These are phyloP conservation scores for Cerastis leucographa DNA, from an alignment of 2,888 invertebrate genomes.

Conservation along the genomic window DNA sequence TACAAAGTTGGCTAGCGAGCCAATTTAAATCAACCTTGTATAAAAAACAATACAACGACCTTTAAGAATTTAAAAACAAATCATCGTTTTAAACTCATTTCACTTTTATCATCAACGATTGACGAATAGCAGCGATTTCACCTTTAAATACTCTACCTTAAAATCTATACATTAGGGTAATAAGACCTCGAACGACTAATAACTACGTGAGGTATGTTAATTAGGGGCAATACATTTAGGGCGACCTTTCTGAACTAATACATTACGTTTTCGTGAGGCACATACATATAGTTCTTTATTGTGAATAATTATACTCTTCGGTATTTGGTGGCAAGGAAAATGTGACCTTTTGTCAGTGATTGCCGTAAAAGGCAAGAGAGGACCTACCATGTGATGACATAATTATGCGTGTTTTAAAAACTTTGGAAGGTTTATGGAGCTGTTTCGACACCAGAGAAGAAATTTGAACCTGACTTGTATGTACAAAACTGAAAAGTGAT, in stretches of 20 bases:
- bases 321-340: background rate
- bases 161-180: slow-evolving; percentile 24
- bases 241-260: slow-evolving; percentile 46
- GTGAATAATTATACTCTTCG: slow-evolving; percentile 19
- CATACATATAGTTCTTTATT: slow-evolving; percentile 26
- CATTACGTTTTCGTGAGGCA: slow-evolving; percentile 39
- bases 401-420: background rate
- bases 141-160: background rate
- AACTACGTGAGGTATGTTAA: slow-evolving; percentile 46
- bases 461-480: background rate
- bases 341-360: background rate
- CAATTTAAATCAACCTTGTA: background rate
- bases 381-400: background rate
- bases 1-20: background rate
- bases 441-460: background rate
- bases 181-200: slow-evolving; percentile 22
- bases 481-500: too few species aligned
- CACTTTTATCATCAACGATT: background rate
- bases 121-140: background rate
- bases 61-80: background rate
- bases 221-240: slow-evolving; percentile 36
- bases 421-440: background rate
- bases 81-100: background rate
- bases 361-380: background rate
- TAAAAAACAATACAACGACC: background rate